Conservation (phyloP, 2,113 vertebrate species). For the Hippopotamus amphibius region DNA sequence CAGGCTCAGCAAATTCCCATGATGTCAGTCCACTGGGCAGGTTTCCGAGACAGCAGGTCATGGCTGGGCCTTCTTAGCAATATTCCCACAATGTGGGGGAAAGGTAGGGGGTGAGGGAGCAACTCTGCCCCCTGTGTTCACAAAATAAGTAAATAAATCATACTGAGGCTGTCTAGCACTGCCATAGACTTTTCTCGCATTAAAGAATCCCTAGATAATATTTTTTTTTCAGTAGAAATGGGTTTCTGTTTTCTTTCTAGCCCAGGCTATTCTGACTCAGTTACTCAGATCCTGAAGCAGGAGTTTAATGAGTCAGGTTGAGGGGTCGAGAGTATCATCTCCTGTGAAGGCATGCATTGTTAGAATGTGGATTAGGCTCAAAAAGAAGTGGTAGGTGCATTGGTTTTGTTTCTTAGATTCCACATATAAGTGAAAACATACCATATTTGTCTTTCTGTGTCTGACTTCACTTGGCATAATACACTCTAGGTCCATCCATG, state of each 20-base stretch:
- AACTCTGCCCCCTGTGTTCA: background rate
- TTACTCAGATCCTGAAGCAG: background rate
- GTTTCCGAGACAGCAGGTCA: background rate
- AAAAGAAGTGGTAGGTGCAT: background rate
- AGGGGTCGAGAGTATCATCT: background rate
- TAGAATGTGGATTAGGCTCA: background rate
- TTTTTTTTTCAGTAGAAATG: background rate
- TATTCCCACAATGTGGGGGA: background rate
- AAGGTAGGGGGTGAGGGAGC: background rate
- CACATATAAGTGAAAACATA: background rate
- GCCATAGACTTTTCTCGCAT: background rate
- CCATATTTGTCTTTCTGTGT: background rate
- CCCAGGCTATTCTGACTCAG: background rate
- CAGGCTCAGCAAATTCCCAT: slow-evolving; percentile 57
- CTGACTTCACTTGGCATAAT: background rate
- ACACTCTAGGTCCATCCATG: background rate
- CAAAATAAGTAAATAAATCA: background rate
- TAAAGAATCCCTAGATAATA: background rate
- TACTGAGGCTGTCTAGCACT: background rate
- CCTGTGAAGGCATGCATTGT: background rate
- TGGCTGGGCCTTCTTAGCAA: background rate
- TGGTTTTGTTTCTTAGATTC: background rate
- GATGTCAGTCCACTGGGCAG: slow-evolving; percentile 62
- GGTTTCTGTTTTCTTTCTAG: slow-evolving; percentile 12
- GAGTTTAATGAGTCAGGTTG: background rate